Base-by-base conservation (phyloP, 2,888 invertebrate species). In the Acronicta leporina region DNA sequence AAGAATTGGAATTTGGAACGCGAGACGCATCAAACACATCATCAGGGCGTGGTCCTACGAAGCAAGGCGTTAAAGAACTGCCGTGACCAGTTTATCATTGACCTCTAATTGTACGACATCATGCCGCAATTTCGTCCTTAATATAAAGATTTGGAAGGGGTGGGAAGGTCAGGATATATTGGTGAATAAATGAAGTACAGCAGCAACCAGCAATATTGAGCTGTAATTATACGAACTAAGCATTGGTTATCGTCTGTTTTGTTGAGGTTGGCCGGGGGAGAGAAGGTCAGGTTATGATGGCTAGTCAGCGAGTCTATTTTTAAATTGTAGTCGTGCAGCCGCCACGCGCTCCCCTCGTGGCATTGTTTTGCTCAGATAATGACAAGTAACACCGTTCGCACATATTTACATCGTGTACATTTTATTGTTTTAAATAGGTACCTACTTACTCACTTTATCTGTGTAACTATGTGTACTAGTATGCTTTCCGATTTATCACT, bases 311-410 rank as follows among this genome's bases (percentile, higher is more conserved):
- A 71, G 80, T 89, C 92, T 94, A 92, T 94, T 92, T 92, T 87
- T 88, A 88, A 79, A 81, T 52, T 67, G 78, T 63, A 80, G 84
- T 81, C 83, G 87, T 68, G 81, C 83, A 85, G 72, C 79, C 65
- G 83, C 86, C 92, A 93, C 92, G 94, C 93, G 90, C 73, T 50
- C 57, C 27, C 82, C 91, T 87, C 93, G 91, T 94, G 94, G 84
- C 84, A 73, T 88, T 94, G 93, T 94, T 94, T 92, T 93, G 92
- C 85, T 90, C 85, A 81, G 87, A 88, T 87, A 84, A 74, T 20
- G 42, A 49, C 16, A n/a, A 38, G 27, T 56, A 47, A 56, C 67
- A 41, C 20, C 61, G 73, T 80, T 75, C 81, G 73, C 91, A 91
- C 87, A 86, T 90, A 88, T 87, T 84, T 85, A 86, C 86, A 80